phyloP scores from a whole-genome alignment of 1,140 invertebrate genomes.

The Olivierus martensii region DNA sequence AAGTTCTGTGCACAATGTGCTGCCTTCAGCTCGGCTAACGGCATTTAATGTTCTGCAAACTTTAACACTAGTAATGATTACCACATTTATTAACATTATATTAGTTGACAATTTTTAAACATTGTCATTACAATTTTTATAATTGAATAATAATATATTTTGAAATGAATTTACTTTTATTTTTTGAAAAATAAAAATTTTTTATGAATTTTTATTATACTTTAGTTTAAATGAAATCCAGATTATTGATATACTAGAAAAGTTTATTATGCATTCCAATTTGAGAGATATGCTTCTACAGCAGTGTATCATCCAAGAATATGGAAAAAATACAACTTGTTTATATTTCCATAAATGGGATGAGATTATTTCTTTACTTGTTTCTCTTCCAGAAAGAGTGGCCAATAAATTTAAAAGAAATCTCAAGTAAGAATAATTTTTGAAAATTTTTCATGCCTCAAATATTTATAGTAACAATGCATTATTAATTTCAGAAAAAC shows the following conservation, averaged over 20 bases:
- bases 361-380: conserved; percentile 1
- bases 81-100: no score
- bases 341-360: conserved; percentile 1
- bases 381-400: conserved; percentile 4
- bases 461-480: neutral
- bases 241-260: neutral
- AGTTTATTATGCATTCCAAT: neutral
- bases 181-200: neutral
- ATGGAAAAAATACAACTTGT: neutral
- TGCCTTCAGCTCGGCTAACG: no score
- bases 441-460: neutral
- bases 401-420: conserved; percentile 3
- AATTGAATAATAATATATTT: no score
- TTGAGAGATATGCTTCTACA: neutral
- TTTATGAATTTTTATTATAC: neutral
- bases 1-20: no score
- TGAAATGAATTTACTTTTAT: no score
- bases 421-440: conserved; percentile 4
- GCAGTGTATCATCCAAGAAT: neutral
- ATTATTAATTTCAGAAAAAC: conserved; percentile 2
- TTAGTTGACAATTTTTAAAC: no score
- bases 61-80: no score
- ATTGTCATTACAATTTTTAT: no score
- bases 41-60: no score
- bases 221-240: conserved; percentile 4